phyloP scores from a whole-genome alignment of 2,888 invertebrate species.

The Acanthoscelides obtectus region DNA sequence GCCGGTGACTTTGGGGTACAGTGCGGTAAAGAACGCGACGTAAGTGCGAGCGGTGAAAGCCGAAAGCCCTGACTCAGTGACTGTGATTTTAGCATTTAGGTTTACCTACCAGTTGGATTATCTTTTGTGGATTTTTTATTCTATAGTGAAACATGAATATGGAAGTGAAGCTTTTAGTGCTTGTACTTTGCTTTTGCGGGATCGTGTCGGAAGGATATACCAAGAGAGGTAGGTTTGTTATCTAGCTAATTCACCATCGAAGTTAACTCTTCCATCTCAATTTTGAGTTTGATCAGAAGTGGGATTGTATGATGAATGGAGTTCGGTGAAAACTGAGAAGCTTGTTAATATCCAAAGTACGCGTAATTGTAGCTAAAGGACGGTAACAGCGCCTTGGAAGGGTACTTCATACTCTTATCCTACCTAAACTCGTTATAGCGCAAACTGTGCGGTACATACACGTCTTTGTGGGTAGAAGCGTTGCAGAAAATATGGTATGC shows the following conservation, averaged over 20 bases:
- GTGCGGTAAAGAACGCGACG: not conserved
- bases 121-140: not conserved
- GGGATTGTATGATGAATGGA: too few species aligned
- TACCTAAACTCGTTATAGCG: too few species aligned
- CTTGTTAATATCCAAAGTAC: too few species aligned
- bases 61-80: not conserved
- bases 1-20: not conserved
- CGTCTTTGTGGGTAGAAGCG: too few species aligned
- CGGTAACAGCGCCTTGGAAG: too few species aligned
- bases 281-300: not conserved
- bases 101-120: not conserved
- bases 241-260: too few species aligned
- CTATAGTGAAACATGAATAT: slow-evolving; percentile 8
- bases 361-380: too few species aligned
- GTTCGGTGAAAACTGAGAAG: too few species aligned
- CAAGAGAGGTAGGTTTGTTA: not conserved
- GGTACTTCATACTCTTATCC: too few species aligned
- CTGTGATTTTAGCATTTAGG: not conserved
- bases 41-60: not conserved
- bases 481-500: too few species aligned
- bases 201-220: not conserved
- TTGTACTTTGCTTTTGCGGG: slow-evolving; percentile 15
- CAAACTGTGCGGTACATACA: too few species aligned
- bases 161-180: slow-evolving; percentile 14
- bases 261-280: not conserved